Percentiles rank a stretch among this genome's conserved stretches.
phyloP scores from a whole-genome alignment of 2,797 vertebrate species.

The Tragopan temminckii region DNA sequence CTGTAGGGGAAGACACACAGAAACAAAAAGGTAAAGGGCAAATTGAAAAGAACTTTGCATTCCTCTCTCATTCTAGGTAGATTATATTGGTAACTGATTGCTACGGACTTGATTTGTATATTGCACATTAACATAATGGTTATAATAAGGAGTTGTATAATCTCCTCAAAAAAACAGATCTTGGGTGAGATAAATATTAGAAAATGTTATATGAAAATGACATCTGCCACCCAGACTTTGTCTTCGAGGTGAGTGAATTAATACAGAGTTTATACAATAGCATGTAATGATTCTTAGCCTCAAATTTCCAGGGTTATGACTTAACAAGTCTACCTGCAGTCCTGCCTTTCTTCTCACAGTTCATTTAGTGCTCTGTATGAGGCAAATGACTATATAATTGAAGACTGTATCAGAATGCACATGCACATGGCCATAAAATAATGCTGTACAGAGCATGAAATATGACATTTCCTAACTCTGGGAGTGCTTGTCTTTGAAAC shows the following conservation, averaged over 20 bases:
- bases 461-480: neutral
- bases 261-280: constrained; percentile 3
- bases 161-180: neutral
- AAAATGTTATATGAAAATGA: neutral
- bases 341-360: constrained; percentile 1
- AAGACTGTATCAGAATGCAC: constrained; percentile 41
- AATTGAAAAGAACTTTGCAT: neutral
- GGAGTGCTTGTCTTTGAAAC: neutral
- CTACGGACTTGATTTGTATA: neutral
- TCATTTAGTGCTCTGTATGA: constrained; percentile 34
- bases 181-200: neutral
- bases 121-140: neutral
- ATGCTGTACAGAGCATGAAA: neutral
- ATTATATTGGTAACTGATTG: neutral
- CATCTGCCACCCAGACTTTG: neutral
- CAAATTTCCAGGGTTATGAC: neutral
- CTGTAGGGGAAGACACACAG: neutral
- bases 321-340: constrained; percentile 38
- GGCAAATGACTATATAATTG: constrained; percentile 45
- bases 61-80: neutral
- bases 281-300: neutral
- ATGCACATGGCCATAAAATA: constrained; percentile 8
- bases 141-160: neutral
- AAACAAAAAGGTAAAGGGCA: neutral
- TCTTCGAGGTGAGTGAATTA: neutral